phyloP scores from a whole-genome alignment of 2,113 vertebrate species.

The Pardalotus punctatus region DNA sequence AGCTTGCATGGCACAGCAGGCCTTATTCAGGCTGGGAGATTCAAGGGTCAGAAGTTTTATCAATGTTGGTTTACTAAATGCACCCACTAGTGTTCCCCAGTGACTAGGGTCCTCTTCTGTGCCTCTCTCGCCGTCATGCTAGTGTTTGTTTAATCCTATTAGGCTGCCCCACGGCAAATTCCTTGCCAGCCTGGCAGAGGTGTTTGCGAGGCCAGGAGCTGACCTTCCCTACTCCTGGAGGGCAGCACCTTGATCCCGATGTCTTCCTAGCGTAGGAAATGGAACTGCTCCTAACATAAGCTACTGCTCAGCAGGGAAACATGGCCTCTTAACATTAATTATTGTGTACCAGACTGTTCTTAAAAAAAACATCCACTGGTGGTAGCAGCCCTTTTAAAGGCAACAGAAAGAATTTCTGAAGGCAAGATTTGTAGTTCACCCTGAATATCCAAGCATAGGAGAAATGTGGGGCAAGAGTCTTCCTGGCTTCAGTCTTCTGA shows the following conservation, averaged over 20 bases:
- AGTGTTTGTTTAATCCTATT: neutral
- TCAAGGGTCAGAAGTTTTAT: neutral
- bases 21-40: neutral
- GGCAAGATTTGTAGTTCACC: neutral
- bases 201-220: neutral
- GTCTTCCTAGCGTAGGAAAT: neutral
- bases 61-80: neutral
- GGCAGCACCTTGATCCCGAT: neutral
- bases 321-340: conserved; percentile 33
- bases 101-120: neutral
- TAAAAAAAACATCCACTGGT: conserved; percentile 23
- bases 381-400: conserved; percentile 18
- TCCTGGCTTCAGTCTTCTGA: neutral
- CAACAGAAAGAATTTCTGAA: neutral
- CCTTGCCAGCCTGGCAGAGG: neutral
- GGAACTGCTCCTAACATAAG: neutral
- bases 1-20: neutral
- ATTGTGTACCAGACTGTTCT: neutral
- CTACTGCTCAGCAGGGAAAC: conserved; percentile 36
- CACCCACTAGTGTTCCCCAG: neutral
- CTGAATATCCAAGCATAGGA: neutral
- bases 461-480: neutral
- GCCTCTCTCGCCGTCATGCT: neutral
- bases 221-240: neutral
- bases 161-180: neutral